Base-by-base conservation (phyloP, 2,113 vertebrate genomes). In the Gorsachius goisagi region DNA sequence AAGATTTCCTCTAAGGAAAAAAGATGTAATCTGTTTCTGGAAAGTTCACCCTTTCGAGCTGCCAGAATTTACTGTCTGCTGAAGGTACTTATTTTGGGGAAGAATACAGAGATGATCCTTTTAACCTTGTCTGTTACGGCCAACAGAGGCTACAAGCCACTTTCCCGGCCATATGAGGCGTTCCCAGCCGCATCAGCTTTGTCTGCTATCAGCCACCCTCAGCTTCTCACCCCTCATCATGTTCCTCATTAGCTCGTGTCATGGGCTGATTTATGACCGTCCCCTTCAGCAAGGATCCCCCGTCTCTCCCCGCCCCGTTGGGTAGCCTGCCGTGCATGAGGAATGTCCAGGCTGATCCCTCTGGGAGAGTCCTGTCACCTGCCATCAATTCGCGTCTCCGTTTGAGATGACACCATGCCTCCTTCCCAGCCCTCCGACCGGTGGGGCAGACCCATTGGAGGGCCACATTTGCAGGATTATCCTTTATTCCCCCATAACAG, bases 1-100 rank as follows among this genome's bases (percentile, higher is more conserved):
- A 96, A 96, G 49, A 96, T 89, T 93, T 97, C 95, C 92, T 96
- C 75, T 82, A 88, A 95, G 84, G 41, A 83, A 72, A 84, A 90
- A 76, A 91, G 60, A 71, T 64, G 32, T 91, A 74, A 79, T 87
- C 73, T 82, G 27, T 76, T 91, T 89, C 62, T 66, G 49, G 53
- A 76, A n/a, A 33, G 15, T 66, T 91, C 80, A 82, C 22, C 0
- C 2, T 82, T 88, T 62, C 8, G 10, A 68, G n/a, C 53, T 89
- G 66, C 39, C 24, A 50, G 62, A 85, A 84, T 78, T 63, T 81
- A 85, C 49, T 6, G 8, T 59, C 44, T 85, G 50, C 35, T 6
- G 11, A 75, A 93, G 82, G 58, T 1, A 80, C 19, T 13, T 27
- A 13, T 47, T 85, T 94, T 59, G 3, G 24, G 53, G 32, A 37